Conservation (phyloP, 2,888 invertebrate species). For the Callyntrura sp. region DNA sequence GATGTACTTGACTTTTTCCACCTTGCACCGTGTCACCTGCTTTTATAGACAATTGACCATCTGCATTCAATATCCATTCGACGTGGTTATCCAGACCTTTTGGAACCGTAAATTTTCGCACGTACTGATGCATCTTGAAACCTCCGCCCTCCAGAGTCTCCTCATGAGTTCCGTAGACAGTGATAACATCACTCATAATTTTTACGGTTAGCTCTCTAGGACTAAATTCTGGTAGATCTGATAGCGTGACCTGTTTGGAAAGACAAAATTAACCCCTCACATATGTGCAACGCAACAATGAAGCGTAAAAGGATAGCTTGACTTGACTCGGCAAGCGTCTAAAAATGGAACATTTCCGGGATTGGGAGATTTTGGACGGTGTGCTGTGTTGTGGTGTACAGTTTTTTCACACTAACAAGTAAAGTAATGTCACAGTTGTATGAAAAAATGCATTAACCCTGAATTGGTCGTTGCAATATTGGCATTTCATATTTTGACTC, state of each 20-base stretch:
- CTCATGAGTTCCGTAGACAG: constrained; percentile 76
- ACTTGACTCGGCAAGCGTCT: not conserved
- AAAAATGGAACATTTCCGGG: not conserved
- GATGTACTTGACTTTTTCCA: constrained; percentile 72
- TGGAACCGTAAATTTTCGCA: constrained; percentile 77
- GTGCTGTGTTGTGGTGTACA: not conserved
- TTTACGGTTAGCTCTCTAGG: constrained; percentile 78
- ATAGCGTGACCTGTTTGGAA: constrained; percentile 64
- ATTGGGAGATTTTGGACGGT: too few species aligned
- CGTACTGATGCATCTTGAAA: constrained; percentile 73
- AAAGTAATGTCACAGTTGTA: not conserved
- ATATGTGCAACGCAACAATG: constrained; percentile 6
- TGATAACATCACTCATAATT: constrained; percentile 76
- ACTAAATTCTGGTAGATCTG: constrained; percentile 77
- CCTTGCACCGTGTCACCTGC: constrained; percentile 76
- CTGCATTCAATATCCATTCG: constrained; percentile 76
- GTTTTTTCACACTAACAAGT: not conserved
- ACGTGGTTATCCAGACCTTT: constrained; percentile 75
- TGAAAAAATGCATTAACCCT: too few species aligned
- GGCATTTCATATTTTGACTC: too few species aligned
- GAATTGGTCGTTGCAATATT: too few species aligned
- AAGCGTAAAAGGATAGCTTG: constrained; percentile 13
- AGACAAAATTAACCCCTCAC: constrained; percentile 25
- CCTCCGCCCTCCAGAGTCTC: constrained; percentile 54
- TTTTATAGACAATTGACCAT: constrained; percentile 71